A percentile compares a stretch with the other conserved stretches of the same genome.
Conservation (phyloP, 2,888 invertebrate species). For the Melanchra persicariae region DNA sequence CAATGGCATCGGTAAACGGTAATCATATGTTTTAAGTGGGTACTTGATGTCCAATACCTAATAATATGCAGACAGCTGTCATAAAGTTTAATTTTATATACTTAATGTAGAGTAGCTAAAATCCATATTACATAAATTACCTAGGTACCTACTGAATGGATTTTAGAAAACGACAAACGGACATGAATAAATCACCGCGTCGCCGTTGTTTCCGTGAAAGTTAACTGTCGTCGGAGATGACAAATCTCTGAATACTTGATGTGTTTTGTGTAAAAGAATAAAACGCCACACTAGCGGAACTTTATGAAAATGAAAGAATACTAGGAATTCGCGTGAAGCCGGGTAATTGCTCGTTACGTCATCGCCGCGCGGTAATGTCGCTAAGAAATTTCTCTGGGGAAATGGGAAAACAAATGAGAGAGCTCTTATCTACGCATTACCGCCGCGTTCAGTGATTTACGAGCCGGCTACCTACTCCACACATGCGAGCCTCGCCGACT, state of each 20-base stretch:
- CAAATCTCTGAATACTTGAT: conserved; percentile 59
- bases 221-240: conserved; percentile 49
- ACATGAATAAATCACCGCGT: conserved; percentile 45
- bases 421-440: conserved; percentile 90
- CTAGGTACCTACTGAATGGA: conserved; percentile 9
- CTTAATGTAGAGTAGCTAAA: too few species aligned
- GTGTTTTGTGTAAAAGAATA: conserved; percentile 58
- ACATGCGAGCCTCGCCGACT: conserved; percentile 71
- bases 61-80: conserved; percentile 19
- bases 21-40: conserved; percentile 74
- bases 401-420: conserved; percentile 90
- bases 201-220: conserved; percentile 47
- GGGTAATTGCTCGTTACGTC: conserved; percentile 84
- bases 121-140: neutral
- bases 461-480: conserved; percentile 81
- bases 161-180: conserved; percentile 51
- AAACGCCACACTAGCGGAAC: conserved; percentile 56
- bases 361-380: conserved; percentile 82
- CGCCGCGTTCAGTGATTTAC: conserved; percentile 86
- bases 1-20: conserved; percentile 74
- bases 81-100: neutral
- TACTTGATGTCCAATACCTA: conserved; percentile 44
- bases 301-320: conserved; percentile 72
- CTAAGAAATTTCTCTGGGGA: conserved; percentile 88
- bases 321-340: conserved; percentile 68